Evolutionary conservation across 2,888 invertebrate species (phyloP).

Genomic region (Pachymerium ferrugineum): DNA sequence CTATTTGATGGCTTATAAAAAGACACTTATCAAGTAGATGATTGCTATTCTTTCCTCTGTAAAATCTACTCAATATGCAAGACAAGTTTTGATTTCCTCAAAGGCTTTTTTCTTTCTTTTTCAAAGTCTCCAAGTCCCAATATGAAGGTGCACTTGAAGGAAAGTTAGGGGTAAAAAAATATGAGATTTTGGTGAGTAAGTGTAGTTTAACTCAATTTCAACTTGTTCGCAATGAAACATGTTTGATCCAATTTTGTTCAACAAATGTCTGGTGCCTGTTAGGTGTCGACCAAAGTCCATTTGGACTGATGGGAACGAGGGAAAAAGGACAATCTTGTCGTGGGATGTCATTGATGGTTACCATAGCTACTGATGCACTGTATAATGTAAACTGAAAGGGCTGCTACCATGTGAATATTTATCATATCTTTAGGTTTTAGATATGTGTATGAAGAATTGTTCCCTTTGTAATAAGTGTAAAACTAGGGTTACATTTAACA

Average conservation of each 20-base stretch:
- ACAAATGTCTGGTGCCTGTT: slow-evolving; percentile 22
- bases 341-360: background rate
- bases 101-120: background rate
- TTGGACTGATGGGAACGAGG: background rate
- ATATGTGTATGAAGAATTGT: too few species aligned
- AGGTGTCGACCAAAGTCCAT: slow-evolving; percentile 27
- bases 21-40: slow-evolving; percentile 18
- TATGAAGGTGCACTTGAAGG: background rate
- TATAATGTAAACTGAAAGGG: background rate
- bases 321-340: slow-evolving; percentile 7
- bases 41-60: background rate
- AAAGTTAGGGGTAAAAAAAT: background rate
- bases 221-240: slow-evolving; percentile 7
- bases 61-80: slow-evolving; percentile 12
- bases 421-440: too few species aligned
- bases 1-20: background rate
- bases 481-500: too few species aligned
- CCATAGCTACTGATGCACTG: slow-evolving; percentile 1
- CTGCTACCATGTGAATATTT: background rate
- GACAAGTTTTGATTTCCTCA: slow-evolving; percentile 10
- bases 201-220: slow-evolving; percentile 18
- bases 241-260: slow-evolving; percentile 23
- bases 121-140: too few species aligned
- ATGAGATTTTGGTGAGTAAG: slow-evolving; percentile 24
- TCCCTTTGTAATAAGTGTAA: too few species aligned